Evolutionary conservation across 2,113 vertebrate genomes (phyloP).

Genomic region (Agelaius phoeniceus): DNA sequence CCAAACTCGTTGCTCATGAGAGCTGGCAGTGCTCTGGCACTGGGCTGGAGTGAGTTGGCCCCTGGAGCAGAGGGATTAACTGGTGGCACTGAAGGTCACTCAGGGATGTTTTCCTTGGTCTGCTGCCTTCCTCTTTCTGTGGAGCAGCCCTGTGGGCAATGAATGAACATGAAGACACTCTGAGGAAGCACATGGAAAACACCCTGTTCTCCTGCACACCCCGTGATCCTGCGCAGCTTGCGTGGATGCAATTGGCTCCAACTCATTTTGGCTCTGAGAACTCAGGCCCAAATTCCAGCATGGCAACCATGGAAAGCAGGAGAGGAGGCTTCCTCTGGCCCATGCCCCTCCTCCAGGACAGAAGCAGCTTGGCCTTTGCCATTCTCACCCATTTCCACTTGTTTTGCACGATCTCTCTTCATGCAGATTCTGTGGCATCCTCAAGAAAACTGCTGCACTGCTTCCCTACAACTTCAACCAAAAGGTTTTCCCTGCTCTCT

Average conservation of each 20-base stretch:
- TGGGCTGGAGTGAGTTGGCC: not conserved
- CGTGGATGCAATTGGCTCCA: not conserved
- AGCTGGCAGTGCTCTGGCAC: not conserved
- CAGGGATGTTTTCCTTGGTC: conserved; percentile 10
- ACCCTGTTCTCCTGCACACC: not conserved
- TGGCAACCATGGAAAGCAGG: not conserved
- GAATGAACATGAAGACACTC: not conserved
- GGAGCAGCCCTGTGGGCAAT: not conserved
- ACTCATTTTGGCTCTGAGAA: not conserved
- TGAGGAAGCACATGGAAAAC: not conserved
- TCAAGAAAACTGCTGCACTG: not conserved
- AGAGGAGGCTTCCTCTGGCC: not conserved
- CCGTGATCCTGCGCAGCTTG: not conserved
- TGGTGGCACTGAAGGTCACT: not conserved
- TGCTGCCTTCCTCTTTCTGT: not conserved
- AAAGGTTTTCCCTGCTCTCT: not conserved
- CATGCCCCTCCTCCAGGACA: not conserved
- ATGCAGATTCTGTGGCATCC: not conserved
- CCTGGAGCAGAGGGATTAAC: not conserved
- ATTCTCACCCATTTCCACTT: not conserved
- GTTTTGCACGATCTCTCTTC: not conserved
- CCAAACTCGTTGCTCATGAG: not conserved
- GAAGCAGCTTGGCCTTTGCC: not conserved
- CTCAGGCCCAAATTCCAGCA: not conserved
- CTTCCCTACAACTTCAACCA: not conserved